These are phyloP conservation scores for Athalia circularis DNA, from an alignment of 2,888 invertebrate species.

Conservation along the genomic window DNA sequence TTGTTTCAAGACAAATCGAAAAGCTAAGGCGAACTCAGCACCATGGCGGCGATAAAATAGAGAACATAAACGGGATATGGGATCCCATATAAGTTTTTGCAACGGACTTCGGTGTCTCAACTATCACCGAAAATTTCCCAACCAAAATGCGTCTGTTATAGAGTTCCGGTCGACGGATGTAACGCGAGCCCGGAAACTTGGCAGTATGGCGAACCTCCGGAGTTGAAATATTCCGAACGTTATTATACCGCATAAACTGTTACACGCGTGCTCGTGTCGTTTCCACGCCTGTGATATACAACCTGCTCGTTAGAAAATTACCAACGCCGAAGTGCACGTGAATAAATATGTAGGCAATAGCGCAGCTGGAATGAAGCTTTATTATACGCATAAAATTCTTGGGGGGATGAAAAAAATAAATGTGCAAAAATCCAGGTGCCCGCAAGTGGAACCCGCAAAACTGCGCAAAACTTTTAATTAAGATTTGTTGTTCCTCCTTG, in stretches of 20 bases:
- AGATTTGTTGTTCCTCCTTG: conserved; percentile 37
- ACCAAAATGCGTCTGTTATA: conserved; percentile 38
- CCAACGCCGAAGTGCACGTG: not conserved
- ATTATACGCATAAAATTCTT: not conserved
- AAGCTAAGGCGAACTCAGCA: too few species aligned
- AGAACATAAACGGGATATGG: not conserved
- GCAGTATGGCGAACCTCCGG: conserved; percentile 53
- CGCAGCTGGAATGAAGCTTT: not conserved
- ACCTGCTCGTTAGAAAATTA: conserved; percentile 23
- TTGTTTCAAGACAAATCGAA: too few species aligned
- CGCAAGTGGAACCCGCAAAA: conserved; percentile 14
- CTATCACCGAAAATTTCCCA: conserved; percentile 5
- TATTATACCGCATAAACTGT: not conserved
- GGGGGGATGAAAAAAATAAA: not conserved
- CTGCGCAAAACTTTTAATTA: conserved; percentile 44
- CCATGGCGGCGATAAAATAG: not conserved
- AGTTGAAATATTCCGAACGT: conserved; percentile 51
- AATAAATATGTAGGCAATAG: not conserved
- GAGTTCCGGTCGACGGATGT: conserved; percentile 50
- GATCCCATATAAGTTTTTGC: too few species aligned
- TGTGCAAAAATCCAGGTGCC: not conserved
- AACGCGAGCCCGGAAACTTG: conserved; percentile 55
- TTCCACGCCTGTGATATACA: not conserved
- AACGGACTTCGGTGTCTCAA: conserved; percentile 5
- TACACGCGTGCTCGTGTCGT: conserved; percentile 7